Percentiles rank a stretch among this genome's conserved stretches.
Evolutionary conservation across 2,888 invertebrate genomes (phyloP).

Genomic region (Nemapogon koenigi): DNA sequence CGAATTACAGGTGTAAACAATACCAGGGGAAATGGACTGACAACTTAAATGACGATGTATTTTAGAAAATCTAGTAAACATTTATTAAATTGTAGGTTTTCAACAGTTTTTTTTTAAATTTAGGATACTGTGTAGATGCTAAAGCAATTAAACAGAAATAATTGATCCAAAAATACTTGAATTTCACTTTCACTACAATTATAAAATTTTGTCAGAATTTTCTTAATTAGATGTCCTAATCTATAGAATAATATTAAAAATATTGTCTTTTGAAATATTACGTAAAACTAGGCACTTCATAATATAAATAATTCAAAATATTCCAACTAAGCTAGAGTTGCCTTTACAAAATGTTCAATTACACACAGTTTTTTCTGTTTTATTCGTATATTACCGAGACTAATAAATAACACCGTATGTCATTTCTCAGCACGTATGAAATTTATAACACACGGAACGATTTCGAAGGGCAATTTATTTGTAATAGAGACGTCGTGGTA

Average conservation of each 20-base stretch:
- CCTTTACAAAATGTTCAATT: slow-evolving; percentile 43
- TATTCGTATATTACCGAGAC: slow-evolving; percentile 41
- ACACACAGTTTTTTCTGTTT: slow-evolving; percentile 58
- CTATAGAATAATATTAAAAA: not conserved
- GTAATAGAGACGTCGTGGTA: slow-evolving; percentile 38
- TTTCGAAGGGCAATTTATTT: slow-evolving; percentile 61
- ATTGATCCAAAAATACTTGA: no score
- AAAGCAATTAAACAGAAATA: no score
- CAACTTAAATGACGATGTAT: no score
- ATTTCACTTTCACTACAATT: no score
- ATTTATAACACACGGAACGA: slow-evolving; percentile 58
- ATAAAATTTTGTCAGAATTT: no score
- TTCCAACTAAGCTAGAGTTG: slow-evolving; percentile 3
- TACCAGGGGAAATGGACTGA: not conserved
- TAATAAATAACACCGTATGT: slow-evolving; percentile 65
- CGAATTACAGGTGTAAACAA: slow-evolving; percentile 8
- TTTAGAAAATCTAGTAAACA: no score
- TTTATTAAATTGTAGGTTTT: no score
- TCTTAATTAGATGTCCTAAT: not conserved
- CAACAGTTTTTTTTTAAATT: no score
- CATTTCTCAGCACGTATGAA: slow-evolving; percentile 66
- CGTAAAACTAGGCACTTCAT: not conserved
- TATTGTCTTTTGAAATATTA: not conserved
- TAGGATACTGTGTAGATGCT: no score
- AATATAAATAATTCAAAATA: slow-evolving; percentile 4